These are phyloP conservation scores for Cyanocitta stelleri DNA, from an alignment of 2,113 vertebrate species.

Conservation along the genomic window DNA sequence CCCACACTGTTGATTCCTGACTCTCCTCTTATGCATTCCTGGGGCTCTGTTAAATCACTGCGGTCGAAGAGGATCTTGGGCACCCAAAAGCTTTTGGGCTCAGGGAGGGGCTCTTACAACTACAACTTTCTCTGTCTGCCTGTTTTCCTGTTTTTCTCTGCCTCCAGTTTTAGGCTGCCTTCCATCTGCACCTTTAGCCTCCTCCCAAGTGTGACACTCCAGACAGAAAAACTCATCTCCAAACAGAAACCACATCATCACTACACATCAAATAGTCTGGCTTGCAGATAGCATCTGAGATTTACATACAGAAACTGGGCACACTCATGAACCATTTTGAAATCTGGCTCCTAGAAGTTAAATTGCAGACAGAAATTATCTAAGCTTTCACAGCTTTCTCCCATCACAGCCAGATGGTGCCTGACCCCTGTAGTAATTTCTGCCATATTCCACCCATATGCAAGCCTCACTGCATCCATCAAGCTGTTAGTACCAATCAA, in stretches of 20 bases:
- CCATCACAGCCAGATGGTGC: constrained; percentile 8
- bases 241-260: not conserved
- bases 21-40: not conserved
- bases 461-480: constrained; percentile 32
- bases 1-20: not conserved
- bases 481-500: constrained; percentile 19
- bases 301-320: not conserved
- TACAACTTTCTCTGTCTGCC: not conserved
- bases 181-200: not conserved
- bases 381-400: constrained; percentile 30
- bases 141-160: not conserved
- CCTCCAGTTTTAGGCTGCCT: not conserved
- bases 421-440: constrained; percentile 43
- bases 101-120: not conserved
- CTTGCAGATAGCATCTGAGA: not conserved
- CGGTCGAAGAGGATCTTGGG: not conserved
- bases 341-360: constrained; percentile 26
- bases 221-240: not conserved
- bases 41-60: not conserved
- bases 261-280: not conserved
- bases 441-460: constrained; percentile 17
- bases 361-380: constrained; percentile 12
- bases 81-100: not conserved
- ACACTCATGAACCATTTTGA: not conserved
- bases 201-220: not conserved